Conservation (phyloP, 2,113 vertebrate genomes). For the Scytalopus superciliaris region DNA sequence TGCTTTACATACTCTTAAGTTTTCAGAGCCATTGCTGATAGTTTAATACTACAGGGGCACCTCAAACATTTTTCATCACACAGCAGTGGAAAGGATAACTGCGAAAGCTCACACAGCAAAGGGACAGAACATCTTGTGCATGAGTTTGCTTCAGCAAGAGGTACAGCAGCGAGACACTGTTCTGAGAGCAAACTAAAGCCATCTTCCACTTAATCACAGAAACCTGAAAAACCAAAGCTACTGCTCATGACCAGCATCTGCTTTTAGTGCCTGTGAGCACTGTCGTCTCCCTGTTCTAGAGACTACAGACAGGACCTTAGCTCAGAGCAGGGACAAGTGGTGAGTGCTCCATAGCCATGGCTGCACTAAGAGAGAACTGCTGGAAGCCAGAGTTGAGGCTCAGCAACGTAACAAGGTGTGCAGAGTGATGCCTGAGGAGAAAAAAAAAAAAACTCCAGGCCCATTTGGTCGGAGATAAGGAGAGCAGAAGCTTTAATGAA, state of each 20-base stretch:
- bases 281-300: not conserved
- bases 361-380: not conserved
- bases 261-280: not conserved
- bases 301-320: not conserved
- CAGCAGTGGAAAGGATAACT: not conserved
- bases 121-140: not conserved
- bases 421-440: no score
- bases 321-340: not conserved
- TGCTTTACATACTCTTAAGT: not conserved
- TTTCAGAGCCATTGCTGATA: not conserved
- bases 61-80: not conserved
- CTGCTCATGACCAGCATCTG: no score
- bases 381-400: not conserved
- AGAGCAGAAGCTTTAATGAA: no score
- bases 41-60: not conserved
- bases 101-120: not conserved
- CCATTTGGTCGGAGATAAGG: no score
- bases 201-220: not conserved
- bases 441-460: no score
- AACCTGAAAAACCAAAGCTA: not conserved
- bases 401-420: no score
- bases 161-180: not conserved
- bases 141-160: not conserved
- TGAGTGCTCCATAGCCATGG: rapidly evolving
- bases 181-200: not conserved